These are phyloP conservation scores for Pseudomyrmex cubaensis DNA, from an alignment of 1,140 invertebrate genomes.

Conservation along the genomic window DNA sequence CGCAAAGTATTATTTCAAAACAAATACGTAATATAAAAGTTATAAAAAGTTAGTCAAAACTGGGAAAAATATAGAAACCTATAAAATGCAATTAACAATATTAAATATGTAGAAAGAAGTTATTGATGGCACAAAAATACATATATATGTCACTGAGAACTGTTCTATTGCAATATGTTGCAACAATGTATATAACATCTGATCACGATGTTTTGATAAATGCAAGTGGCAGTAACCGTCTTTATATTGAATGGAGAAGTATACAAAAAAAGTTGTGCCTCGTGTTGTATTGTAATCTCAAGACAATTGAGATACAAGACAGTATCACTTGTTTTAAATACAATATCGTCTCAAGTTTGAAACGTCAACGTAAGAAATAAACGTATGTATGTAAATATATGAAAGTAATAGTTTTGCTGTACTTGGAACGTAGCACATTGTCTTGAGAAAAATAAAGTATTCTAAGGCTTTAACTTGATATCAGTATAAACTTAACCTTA, in stretches of 20 bases:
- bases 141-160: background rate
- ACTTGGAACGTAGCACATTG: no score
- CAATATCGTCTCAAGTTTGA: no score
- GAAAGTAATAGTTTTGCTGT: no score
- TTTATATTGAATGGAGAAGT: slow-evolving; percentile 3
- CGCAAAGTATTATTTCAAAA: no score
- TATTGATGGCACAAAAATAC: slow-evolving; percentile 21
- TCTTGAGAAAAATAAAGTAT: no score
- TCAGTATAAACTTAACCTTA: no score
- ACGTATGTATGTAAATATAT: no score
- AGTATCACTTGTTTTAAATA: background rate
- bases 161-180: background rate
- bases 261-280: slow-evolving; percentile 54
- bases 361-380: no score
- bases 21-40: no score
- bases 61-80: background rate
- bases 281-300: background rate
- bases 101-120: slow-evolving; percentile 10
- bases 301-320: slow-evolving; percentile 14
- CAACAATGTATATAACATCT: slow-evolving; percentile 29
- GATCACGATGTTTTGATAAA: slow-evolving; percentile 60
- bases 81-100: slow-evolving; percentile 20
- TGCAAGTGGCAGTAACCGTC: slow-evolving; percentile 66
- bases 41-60: background rate
- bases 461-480: no score